A percentile compares a stretch with the other conserved stretches of the same genome.
phyloP scores from a whole-genome alignment of 2,888 invertebrate genomes.

The Thecocarcelia acutangulata region DNA sequence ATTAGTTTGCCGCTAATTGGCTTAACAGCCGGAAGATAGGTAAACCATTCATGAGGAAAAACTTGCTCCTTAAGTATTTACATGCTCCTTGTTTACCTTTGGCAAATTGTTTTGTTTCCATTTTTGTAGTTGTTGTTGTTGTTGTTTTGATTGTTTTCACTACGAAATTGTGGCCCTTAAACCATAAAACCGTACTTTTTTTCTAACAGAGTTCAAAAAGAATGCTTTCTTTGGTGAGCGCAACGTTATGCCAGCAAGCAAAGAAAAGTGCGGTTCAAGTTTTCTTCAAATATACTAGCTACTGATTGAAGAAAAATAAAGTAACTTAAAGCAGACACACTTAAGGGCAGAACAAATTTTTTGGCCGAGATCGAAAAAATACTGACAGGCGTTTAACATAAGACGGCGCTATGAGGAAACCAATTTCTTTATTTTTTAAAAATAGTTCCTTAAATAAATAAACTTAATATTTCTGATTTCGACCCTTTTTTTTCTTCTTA shows the following conservation, averaged over 20 bases:
- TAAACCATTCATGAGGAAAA: constrained; percentile 43
- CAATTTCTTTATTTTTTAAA: no score
- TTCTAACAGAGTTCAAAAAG: constrained; percentile 17
- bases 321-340: no score
- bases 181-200: constrained; percentile 62
- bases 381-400: no score
- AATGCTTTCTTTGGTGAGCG: neutral
- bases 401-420: no score
- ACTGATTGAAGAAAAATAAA: no score
- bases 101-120: constrained; percentile 59
- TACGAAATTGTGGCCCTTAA: constrained; percentile 59
- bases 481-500: no score
- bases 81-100: constrained; percentile 64
- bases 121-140: no score
- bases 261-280: neutral
- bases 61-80: constrained; percentile 67
- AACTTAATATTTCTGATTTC: no score
- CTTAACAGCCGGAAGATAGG: constrained; percentile 77
- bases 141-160: constrained; percentile 39
- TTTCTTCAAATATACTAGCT: no score
- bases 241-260: neutral
- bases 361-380: no score
- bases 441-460: no score
- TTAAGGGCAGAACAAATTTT: no score
- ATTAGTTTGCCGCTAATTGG: constrained; percentile 79